Evolutionary conservation across 2,888 invertebrate genomes (phyloP).

Genomic region (Dryocosmus kuriphilus): DNA sequence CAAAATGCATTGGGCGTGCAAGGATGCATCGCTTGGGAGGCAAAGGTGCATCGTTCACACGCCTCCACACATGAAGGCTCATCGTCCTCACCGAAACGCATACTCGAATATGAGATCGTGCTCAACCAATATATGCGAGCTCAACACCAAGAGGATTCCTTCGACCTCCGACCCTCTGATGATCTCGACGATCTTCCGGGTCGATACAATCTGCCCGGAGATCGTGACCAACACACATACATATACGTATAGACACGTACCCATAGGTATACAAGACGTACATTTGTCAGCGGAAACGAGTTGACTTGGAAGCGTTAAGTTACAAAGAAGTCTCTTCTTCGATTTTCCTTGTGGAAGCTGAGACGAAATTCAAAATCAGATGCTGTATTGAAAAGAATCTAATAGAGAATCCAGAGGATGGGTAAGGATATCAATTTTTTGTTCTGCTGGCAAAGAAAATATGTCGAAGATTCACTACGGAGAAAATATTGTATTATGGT

Average conservation of each 20-base stretch:
- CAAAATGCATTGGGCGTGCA: slow-evolving; percentile 8
- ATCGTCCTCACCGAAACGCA: not conserved
- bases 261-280: not conserved
- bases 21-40: slow-evolving; percentile 11
- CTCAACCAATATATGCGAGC: slow-evolving; percentile 24
- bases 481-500: too few relatives aligned
- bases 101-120: slow-evolving; percentile 23
- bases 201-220: slow-evolving; percentile 18
- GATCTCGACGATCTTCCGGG: slow-evolving; percentile 29
- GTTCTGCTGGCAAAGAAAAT: not conserved
- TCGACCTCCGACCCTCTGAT: slow-evolving; percentile 27
- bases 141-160: slow-evolving; percentile 30
- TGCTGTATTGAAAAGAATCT: not conserved
- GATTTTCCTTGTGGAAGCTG: not conserved
- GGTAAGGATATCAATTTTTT: not conserved
- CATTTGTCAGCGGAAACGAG: slow-evolving; percentile 22
- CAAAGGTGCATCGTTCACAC: slow-evolving; percentile 34
- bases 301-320: slow-evolving; percentile 7
- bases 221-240: slow-evolving; percentile 20
- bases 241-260: not conserved
- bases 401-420: not conserved
- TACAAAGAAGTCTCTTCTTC: slow-evolving; percentile 5
- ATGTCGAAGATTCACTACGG: too few relatives aligned
- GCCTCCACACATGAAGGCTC: slow-evolving; percentile 22
- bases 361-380: not conserved